Evolutionary conservation across 2,797 vertebrate genomes (phyloP), one percentile per base, ranked within the genome.

Genomic region (Sebastiscus tertius): DNA sequence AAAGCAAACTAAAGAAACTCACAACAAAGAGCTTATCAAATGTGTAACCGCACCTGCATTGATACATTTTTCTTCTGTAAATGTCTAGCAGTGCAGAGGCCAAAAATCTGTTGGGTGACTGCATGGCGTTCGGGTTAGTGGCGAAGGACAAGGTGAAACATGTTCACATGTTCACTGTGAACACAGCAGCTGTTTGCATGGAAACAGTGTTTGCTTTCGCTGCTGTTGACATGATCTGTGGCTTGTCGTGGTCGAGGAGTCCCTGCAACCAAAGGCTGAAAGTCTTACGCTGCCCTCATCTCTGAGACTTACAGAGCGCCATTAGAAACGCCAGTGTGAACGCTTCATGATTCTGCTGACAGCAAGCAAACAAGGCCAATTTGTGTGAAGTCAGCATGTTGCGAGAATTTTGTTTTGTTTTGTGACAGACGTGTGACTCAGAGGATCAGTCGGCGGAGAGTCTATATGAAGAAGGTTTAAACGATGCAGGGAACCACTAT

Each of bases 151-250:
- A 69, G 65, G 74, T 71, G 67, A 72, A 59, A 77, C 65, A 72
- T 55, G 27, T 13, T 10, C 74, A 22, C 74, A 24, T 86, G 74
- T 76, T 79, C 39, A 34, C 27, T 72, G 59, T 22, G 55, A 84
- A 77, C 76, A 75, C 46, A 78, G 73, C 52, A 70, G 55, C 76
- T 60, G 74, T 83, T 77, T 75, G 79, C 84, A 77, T 83, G 81
- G 74, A 87, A 80, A 90, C 82, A 6, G 5, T 67, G 72, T 91
- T 83, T 88, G 80, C 31, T 6, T 75, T 80, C 42, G 39, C 68
- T 81, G 1, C 27, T 62, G 84, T 88, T 88, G 77, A 78, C 59
- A 55, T 86, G 77, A 87, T 79, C 54, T 29, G 65, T 34, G 56
- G 69, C 26, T 62, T 2, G 59, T 68, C 27, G 6, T 74, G 73